Percentiles rank a stretch among this genome's conserved stretches.
Evolutionary conservation across 2,888 invertebrate species (phyloP).

Genomic region (Dynastes grantii): DNA sequence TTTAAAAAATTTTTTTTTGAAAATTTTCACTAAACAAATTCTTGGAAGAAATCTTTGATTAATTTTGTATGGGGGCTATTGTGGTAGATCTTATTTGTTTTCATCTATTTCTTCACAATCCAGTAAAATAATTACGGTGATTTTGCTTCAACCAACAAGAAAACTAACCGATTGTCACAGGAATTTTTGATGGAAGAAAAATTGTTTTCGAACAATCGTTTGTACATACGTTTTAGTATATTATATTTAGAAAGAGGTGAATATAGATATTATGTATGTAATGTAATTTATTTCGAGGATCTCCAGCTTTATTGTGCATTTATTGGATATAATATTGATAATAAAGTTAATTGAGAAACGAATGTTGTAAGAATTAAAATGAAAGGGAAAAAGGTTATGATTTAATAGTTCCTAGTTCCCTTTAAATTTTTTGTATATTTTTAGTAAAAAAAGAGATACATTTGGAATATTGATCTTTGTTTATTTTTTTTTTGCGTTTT

Average conservation of each 20-base stretch:
- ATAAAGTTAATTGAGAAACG: background rate
- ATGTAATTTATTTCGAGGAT: conserved; percentile 48
- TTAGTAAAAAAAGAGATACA: conserved; percentile 22
- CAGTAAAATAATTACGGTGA: conserved; percentile 6
- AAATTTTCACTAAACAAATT: background rate
- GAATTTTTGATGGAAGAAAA: conserved; percentile 48
- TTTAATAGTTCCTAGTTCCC: conserved; percentile 53
- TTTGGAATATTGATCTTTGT: conserved; percentile 40
- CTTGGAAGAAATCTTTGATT: background rate
- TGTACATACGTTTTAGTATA: conserved; percentile 69
- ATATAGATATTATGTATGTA: conserved; percentile 33
- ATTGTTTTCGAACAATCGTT: conserved; percentile 65
- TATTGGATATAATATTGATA: conserved; percentile 16
- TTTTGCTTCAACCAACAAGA: conserved; percentile 2
- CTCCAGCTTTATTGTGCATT: conserved; percentile 48
- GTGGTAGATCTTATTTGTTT: no score
- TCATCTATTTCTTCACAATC: no score
- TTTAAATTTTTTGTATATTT: no score
- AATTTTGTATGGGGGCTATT: no score
- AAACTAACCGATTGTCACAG: conserved; percentile 46
- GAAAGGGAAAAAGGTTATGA: conserved; percentile 35
- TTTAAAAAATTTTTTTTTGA: no score
- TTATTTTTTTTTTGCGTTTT: conserved; percentile 27
- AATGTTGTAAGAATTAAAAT: conserved; percentile 1
- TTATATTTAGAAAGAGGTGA: conserved; percentile 39